Evolutionary conservation across 2,113 vertebrate species (phyloP).

Genomic region (Glareola pratincola): DNA sequence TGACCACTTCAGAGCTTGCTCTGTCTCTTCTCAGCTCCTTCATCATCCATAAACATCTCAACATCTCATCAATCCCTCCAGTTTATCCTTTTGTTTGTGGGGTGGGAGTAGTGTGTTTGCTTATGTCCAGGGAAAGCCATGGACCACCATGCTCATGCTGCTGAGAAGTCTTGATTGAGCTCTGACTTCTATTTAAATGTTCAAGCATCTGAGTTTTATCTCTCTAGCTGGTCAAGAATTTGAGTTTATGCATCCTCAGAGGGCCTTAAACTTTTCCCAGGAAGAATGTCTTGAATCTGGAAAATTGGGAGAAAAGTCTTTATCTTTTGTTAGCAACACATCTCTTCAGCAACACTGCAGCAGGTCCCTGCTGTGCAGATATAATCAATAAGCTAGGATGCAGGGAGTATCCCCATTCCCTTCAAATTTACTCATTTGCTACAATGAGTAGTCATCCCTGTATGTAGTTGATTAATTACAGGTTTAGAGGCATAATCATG

Average conservation of each 20-base stretch:
- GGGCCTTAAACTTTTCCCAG: neutral
- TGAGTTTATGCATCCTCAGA: neutral
- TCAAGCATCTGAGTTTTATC: neutral
- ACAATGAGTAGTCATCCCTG: neutral
- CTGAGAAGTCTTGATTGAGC: neutral
- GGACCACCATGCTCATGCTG: neutral
- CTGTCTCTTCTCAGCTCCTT: neutral
- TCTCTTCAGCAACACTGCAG: accelerated
- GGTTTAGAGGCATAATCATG: neutral
- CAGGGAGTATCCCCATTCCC: neutral
- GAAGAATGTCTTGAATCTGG: neutral
- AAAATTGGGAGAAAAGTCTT: neutral
- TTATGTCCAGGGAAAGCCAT: neutral
- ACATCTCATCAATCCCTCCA: neutral
- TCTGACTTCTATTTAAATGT: neutral
- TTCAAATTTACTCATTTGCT: neutral
- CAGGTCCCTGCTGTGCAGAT: neutral
- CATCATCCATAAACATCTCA: neutral
- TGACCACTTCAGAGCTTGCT: neutral
- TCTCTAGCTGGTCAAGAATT: neutral
- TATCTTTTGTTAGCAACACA: neutral
- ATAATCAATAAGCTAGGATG: neutral
- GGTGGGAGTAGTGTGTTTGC: neutral
- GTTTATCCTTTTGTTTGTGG: neutral
- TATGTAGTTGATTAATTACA: neutral